Evolutionary conservation across 2,113 vertebrate species (phyloP).

Genomic region (Sylvicapra grimmia): DNA sequence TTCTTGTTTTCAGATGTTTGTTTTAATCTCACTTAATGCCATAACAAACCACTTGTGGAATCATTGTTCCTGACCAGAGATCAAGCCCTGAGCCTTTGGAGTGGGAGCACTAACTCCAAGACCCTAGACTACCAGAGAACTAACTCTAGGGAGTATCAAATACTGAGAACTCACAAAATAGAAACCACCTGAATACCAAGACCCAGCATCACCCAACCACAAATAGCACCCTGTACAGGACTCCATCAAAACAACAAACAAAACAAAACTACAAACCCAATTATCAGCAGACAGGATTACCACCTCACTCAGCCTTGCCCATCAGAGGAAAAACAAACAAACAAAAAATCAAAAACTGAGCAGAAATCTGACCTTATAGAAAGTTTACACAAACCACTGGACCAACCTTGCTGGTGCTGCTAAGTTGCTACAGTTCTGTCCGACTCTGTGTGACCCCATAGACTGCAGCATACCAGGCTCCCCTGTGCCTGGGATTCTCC

Average conservation of each 20-base stretch:
- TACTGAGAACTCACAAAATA: background rate
- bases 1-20: background rate
- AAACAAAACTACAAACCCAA: background rate
- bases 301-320: background rate
- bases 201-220: background rate
- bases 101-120: background rate
- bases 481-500: too few species aligned
- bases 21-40: background rate
- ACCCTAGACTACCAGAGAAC: background rate
- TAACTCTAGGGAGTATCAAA: background rate
- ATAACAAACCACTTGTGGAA: background rate
- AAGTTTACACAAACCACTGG: background rate
- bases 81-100: background rate
- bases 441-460: too few species aligned
- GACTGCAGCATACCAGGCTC: too few species aligned
- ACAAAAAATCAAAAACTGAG: background rate
- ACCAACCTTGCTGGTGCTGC: background rate
- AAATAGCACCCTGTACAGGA: background rate
- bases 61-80: background rate
- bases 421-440: too few species aligned
- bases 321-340: background rate
- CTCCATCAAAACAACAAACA: background rate
- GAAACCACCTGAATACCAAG: background rate
- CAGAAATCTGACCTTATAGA: background rate
- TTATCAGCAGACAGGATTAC: background rate